Conservation (phyloP, 2,888 invertebrate genomes). For the Autographa gamma region DNA sequence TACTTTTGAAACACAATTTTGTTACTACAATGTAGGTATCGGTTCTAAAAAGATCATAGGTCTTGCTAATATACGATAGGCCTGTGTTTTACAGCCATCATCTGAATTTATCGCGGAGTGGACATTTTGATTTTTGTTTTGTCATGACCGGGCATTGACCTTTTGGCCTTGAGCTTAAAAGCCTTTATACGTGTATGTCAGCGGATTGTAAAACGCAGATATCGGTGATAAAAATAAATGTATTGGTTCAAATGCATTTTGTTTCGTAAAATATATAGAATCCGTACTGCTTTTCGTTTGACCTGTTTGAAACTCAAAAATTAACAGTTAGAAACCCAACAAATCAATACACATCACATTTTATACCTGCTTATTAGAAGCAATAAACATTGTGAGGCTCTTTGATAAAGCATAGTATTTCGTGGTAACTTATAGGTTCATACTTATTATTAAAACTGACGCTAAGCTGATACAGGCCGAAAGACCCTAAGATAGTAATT, state of each 20-base stretch:
- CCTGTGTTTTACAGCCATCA: neutral
- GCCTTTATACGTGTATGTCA: neutral
- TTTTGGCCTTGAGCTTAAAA: neutral
- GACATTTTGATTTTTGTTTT: neutral
- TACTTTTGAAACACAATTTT: neutral
- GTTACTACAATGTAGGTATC: neutral
- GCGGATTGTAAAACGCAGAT: neutral
- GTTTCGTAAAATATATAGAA: neutral
- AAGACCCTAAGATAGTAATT: neutral
- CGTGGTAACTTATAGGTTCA: too few relatives aligned
- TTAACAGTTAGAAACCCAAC: too few relatives aligned
- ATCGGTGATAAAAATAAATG: neutral
- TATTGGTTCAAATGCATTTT: neutral
- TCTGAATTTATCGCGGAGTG: neutral
- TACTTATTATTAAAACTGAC: too few relatives aligned
- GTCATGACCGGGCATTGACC: neutral
- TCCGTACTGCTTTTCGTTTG: too few relatives aligned
- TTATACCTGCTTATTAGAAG: too few relatives aligned
- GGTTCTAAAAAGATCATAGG: constrained; percentile 3
- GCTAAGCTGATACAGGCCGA: too few relatives aligned
- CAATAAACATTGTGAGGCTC: too few relatives aligned
- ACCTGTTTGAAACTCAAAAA: too few relatives aligned
- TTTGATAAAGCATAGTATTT: too few relatives aligned
- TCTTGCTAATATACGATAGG: neutral
- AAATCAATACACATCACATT: too few relatives aligned